Evolutionary conservation across 2,113 vertebrate genomes (phyloP), one percentile per base, ranked within the genome.

Genomic region (Corydoras sp.): DNA sequence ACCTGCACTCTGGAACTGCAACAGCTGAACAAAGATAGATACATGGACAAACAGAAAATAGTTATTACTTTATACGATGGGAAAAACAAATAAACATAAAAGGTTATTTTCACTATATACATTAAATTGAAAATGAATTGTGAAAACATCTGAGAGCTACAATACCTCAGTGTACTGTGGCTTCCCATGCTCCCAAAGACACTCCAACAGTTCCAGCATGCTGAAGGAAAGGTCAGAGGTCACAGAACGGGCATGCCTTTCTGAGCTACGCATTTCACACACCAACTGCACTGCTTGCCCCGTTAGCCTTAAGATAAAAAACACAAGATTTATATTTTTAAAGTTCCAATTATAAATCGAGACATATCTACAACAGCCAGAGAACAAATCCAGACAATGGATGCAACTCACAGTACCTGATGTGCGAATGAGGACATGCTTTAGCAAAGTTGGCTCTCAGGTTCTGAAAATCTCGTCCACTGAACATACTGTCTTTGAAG

Each of bases 191-290:
- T 89, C 86, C 92, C 92, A 93, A 31, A 96, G 82, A 67, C 91
- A 93, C 82, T 95, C 94, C 18, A 95, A 82, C 79, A 95, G 83
- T 76, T 96, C 94, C 69, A 96, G 86, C 75, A 90, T 89, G 77
- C 94, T 93, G 9, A 93, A 93, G 80, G 84, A 90, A 49, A 92
- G 68, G n/a, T 95, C 93, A 0, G 89, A 87, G 71, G 85, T 90
- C 78, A 87, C 72, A 0, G 88, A 79, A 30, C 85, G 86, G 58
- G 62, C 78, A 71, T 81, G 76, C 8, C 79, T 67, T 7, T 87
- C 85, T 0, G 87, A 81, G 7, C 88, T 90, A 3, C 86, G 85
- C 81, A 91, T 90, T 81, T 95, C 92, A 80, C 88, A 92, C 10
- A 84, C 81, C 49, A 95, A 81, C 83, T 94, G 94, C 63, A 95